Conservation (phyloP, 2,888 invertebrate genomes). For the Didymodactylos carnosus region DNA sequence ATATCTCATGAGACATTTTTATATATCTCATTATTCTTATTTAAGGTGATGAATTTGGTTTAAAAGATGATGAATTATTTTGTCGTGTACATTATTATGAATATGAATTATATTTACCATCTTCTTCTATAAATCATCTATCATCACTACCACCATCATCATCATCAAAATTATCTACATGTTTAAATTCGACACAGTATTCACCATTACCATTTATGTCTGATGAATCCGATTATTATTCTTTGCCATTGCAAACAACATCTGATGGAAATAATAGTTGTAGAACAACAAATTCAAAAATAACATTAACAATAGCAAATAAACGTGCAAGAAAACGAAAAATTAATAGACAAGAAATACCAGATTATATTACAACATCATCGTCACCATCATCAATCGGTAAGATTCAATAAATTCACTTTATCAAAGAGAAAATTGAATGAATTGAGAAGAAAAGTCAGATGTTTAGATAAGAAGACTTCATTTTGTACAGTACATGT, state of each 20-base stretch:
- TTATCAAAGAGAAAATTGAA: no score
- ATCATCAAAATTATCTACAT: neutral
- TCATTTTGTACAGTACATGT: no score
- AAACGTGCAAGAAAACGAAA: neutral
- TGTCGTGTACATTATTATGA: conserved; percentile 60
- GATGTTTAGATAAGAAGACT: no score
- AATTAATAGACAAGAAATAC: neutral
- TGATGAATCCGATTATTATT: neutral
- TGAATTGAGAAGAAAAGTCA: no score
- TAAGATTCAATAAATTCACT: neutral
- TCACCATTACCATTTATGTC: no score
- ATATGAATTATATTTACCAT: no score
- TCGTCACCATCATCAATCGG: neutral
- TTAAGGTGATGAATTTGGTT: conserved; percentile 78
- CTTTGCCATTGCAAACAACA: neutral
- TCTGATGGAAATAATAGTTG: no score
- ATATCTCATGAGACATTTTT: no score
- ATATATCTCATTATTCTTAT: no score
- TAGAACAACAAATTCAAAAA: neutral
- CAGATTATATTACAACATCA: neutral
- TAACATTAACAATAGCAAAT: neutral
- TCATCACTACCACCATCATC: neutral
- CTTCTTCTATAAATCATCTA: no score
- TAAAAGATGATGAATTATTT: conserved; percentile 59
- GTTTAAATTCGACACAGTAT: no score